Percentiles rank a stretch among this genome's conserved stretches.
phyloP scores from a whole-genome alignment of 1,140 invertebrate genomes.

The Microplitis mediator region DNA sequence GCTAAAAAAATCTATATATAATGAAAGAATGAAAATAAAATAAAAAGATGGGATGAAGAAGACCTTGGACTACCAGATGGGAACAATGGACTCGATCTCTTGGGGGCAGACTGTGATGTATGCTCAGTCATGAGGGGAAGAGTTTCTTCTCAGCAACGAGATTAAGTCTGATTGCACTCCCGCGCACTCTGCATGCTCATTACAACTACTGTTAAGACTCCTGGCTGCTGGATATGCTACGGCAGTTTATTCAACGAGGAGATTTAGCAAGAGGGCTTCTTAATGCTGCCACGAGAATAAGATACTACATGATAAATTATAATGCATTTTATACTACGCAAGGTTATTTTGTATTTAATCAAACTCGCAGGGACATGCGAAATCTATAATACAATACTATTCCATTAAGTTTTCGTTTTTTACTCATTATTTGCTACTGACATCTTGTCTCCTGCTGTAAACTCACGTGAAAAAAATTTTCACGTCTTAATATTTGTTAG shows the following conservation, averaged over 20 bases:
- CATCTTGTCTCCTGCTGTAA: too few species aligned
- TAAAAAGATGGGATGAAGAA: not conserved
- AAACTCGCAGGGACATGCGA: too few species aligned
- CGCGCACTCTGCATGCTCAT: constrained; percentile 37
- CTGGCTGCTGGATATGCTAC: constrained; percentile 10
- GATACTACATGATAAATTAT: too few species aligned
- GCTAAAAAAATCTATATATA: not conserved
- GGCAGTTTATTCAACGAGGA: not conserved
- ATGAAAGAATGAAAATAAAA: not conserved
- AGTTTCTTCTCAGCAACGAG: constrained; percentile 26
- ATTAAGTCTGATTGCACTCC: constrained; percentile 41
- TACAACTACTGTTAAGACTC: constrained; percentile 35
- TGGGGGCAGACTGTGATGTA: constrained; percentile 19
- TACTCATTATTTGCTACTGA: too few species aligned
- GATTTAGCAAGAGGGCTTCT: not conserved
- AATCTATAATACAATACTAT: too few species aligned
- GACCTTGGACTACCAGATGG: not conserved
- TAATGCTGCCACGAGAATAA: too few species aligned
- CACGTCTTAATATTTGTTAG: too few species aligned
- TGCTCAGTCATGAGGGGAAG: constrained; percentile 8
- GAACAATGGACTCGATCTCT: not conserved
- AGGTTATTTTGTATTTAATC: too few species aligned
- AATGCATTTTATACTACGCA: too few species aligned
- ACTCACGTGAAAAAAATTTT: too few species aligned
- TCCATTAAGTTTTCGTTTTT: too few species aligned